phyloP scores from a whole-genome alignment of 2,113 vertebrate genomes.

The Polypterus bichir region DNA sequence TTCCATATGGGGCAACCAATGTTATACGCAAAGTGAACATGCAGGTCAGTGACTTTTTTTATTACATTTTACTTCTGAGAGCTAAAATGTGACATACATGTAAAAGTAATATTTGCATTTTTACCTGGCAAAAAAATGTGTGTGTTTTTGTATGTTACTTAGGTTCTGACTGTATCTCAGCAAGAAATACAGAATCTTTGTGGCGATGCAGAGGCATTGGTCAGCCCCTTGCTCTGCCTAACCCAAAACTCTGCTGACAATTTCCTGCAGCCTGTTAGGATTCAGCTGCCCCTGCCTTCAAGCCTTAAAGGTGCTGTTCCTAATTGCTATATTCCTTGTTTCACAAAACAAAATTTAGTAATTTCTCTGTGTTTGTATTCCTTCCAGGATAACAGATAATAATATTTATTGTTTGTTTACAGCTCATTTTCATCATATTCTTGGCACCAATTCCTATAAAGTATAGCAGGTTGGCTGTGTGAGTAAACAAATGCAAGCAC shows the following conservation, averaged over 20 bases:
- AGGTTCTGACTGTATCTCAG: constrained; percentile 4
- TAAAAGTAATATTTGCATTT: neutral
- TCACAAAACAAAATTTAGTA: neutral
- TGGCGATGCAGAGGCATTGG: constrained; percentile 40
- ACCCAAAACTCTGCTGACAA: constrained; percentile 54
- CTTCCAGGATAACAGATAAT: neutral
- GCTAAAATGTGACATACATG: neutral
- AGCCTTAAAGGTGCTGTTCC: constrained; percentile 64
- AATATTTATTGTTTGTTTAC: neutral
- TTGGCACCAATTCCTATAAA: too few species aligned
- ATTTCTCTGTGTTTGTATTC: neutral
- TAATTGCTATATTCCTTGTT: constrained; percentile 14
- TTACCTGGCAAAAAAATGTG: neutral
- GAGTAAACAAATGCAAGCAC: too few species aligned
- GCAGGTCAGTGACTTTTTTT: constrained; percentile 37
- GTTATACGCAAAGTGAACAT: constrained; percentile 41
- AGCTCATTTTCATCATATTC: neutral
- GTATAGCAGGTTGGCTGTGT: too few species aligned
- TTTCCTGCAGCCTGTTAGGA: constrained; percentile 74
- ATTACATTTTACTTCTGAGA: neutral
- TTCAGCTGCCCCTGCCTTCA: constrained; percentile 77
- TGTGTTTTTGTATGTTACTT: too few species aligned
- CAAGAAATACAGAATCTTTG: constrained; percentile 53
- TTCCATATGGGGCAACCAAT: constrained; percentile 66
- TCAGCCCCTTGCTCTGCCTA: constrained; percentile 72